A percentile compares a stretch with the other conserved stretches of the same genome.
phyloP scores from a whole-genome alignment of 2,888 invertebrate species.

The Linnaemya tessellans region DNA sequence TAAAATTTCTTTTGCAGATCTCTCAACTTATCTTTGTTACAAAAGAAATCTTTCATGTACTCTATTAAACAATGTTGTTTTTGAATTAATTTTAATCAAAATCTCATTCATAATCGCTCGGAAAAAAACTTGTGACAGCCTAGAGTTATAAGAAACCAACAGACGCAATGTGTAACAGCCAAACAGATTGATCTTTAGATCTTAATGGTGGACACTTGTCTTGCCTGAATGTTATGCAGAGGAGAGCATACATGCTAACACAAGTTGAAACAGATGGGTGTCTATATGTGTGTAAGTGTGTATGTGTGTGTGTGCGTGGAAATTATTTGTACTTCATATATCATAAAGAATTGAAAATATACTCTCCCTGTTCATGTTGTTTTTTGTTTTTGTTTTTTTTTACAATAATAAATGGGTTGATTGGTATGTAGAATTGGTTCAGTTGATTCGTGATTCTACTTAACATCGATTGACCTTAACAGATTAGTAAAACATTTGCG shows the following conservation, averaged over 20 bases:
- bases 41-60: conserved; percentile 65
- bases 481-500: conserved; percentile 81
- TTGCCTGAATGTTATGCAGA: background rate
- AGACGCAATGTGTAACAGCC: conserved; percentile 35
- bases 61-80: conserved; percentile 66
- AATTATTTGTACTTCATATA: conserved; percentile 54
- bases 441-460: conserved; percentile 84
- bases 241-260: background rate
- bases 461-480: conserved; percentile 84
- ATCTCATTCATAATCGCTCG: conserved; percentile 71
- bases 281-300: background rate
- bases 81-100: conserved; percentile 72
- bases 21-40: conserved; percentile 50
- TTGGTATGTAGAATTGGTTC: conserved; percentile 51
- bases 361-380: conserved; percentile 15
- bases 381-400: too few species aligned
- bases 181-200: conserved; percentile 69
- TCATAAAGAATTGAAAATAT: conserved; percentile 65
- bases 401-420: conserved; percentile 13
- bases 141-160: conserved; percentile 23
- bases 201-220: conserved; percentile 52
- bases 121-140: conserved; percentile 61
- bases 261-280: conserved; percentile 2
- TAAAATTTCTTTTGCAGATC: conserved; percentile 21
- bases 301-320: background rate